Percentiles rank a stretch among this genome's conserved stretches.
Conservation (phyloP, 2,113 vertebrate species). For the Helogale parvula region DNA sequence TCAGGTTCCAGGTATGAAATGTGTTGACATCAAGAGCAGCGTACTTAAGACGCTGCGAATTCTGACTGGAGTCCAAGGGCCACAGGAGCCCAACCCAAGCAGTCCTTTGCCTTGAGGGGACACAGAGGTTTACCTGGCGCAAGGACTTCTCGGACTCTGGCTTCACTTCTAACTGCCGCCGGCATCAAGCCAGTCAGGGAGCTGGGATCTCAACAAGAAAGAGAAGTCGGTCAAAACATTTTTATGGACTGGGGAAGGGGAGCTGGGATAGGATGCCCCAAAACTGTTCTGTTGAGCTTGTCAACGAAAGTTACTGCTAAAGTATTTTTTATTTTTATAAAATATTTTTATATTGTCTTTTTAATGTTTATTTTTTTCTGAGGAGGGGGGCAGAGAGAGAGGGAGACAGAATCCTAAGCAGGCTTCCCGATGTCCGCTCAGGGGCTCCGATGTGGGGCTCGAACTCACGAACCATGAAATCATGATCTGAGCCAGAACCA, state of each 20-base stretch:
- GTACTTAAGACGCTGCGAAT: neutral
- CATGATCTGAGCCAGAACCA: too few relatives aligned
- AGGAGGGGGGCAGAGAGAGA: too few relatives aligned
- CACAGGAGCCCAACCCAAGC: neutral
- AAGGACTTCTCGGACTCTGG: neutral
- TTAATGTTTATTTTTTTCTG: too few relatives aligned
- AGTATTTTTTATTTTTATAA: too few relatives aligned
- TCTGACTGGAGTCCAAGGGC: neutral
- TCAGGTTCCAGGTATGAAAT: neutral
- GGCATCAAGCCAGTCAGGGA: neutral
- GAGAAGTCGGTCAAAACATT: neutral
- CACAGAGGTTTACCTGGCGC: neutral
- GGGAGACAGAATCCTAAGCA: too few relatives aligned
- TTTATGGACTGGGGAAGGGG: neutral
- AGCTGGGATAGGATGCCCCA: neutral
- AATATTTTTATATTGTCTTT: too few relatives aligned
- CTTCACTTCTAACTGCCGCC: neutral
- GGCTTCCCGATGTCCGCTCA: too few relatives aligned
- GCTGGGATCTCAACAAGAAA: neutral
- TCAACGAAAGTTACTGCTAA: neutral
- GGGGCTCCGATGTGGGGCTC: too few relatives aligned
- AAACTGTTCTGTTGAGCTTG: neutral
- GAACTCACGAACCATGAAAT: too few relatives aligned
- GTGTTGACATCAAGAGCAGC: neutral
- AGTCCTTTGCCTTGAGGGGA: neutral